Base-by-base conservation (phyloP, 2,888 invertebrate genomes). In the Lysandra bellargus region DNA sequence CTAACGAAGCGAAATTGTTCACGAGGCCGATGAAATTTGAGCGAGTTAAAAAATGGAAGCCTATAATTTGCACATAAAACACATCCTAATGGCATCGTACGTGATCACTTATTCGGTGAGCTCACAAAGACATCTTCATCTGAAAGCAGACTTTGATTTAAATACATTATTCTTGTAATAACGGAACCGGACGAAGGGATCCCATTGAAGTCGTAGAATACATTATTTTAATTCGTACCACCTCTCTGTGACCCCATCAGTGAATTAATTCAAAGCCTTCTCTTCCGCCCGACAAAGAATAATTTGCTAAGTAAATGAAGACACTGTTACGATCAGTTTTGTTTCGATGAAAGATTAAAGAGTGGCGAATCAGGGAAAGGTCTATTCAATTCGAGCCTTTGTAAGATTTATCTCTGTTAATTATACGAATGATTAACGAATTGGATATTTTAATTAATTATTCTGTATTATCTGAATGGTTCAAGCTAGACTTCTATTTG, bases 291-390 rank as follows among this genome's bases (percentile, higher is more conserved):
- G 89, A 93, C 93, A 94, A 94, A 94, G 94, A 94, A 94, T 94
- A 93, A 94, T 94, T 94, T 94, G 92, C 91, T 94, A 94, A 94
- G 94, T 94, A 94, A 94, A 94, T 94, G 93, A 93, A 89, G 93
- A 94, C 93, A 93, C 92, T 89, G 93, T 93, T 93, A 92, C 88
- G 90, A 89, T 86, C 87, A 87, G 92, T 93, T 93, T 93, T 93
- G 94, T 93, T 93, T 93, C 92, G 91, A 91, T 91, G 88, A 88
- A 89, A 92, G 92, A 93, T 93, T 93, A 93, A 92, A 93, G 92
- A 92, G 92, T 92, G 88, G 90, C 88, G 89, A 87, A 89, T 92
- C 89, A 86, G 87, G 88, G 88, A 91, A 91, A 90, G 88, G 91
- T 89, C 89, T 90, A 90, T 91, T 92, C 88, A 90, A 89, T 89